phyloP scores from a whole-genome alignment of 2,797 vertebrate species.

The Mergus octosetaceus region DNA sequence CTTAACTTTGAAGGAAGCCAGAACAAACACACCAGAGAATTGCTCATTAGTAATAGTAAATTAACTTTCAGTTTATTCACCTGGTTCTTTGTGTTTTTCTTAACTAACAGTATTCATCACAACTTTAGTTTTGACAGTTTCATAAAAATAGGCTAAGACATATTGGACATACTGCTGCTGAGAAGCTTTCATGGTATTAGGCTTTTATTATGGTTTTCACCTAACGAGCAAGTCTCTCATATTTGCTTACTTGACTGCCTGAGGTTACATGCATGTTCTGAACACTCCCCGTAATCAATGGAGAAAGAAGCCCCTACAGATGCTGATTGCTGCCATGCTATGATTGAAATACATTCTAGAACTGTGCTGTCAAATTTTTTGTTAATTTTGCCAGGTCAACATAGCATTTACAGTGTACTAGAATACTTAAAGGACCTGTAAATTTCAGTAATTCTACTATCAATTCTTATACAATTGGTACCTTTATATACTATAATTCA shows the following conservation, averaged over 20 bases:
- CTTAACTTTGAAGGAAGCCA: background rate
- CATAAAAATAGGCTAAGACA: background rate
- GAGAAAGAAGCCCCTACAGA: background rate
- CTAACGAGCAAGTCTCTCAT: fast-evolving
- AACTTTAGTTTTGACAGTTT: background rate
- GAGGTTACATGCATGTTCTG: background rate
- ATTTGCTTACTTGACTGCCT: background rate
- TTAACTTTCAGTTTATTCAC: constrained; percentile 38
- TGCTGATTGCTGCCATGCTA: background rate
- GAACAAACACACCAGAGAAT: background rate
- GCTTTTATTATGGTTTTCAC: background rate
- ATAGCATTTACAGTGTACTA: background rate
- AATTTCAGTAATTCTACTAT: too few species aligned
- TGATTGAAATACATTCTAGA: background rate
- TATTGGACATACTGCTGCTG: background rate
- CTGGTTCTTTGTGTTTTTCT: constrained; percentile 9
- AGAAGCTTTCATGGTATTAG: background rate
- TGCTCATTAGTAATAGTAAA: constrained; percentile 5
- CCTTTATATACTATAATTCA: background rate
- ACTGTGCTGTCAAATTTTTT: background rate
- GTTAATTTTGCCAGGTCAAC: background rate
- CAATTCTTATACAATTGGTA: background rate
- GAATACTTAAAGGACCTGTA: background rate
- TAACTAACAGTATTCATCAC: background rate
- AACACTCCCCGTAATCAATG: background rate